Conservation (phyloP, 2,797 vertebrate genomes). For the Enteromius afrohamiltoni region DNA sequence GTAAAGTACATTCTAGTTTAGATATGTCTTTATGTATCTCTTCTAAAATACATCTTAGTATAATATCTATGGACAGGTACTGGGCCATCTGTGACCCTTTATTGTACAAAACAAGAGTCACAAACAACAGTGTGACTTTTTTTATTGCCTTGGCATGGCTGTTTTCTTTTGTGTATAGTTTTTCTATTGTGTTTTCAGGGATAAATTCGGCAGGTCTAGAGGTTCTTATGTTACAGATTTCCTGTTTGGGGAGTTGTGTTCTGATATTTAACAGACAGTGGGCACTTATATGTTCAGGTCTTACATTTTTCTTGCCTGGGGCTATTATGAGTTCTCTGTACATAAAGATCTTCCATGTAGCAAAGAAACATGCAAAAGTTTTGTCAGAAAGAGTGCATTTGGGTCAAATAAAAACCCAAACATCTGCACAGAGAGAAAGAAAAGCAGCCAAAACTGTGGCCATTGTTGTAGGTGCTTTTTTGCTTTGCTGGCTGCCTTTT, state of each 20-base stretch:
- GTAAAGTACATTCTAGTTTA: constrained; percentile 45
- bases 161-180: constrained; percentile 52
- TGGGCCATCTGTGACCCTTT: constrained; percentile 59
- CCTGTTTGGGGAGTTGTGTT: constrained; percentile 54
- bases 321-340: constrained; percentile 60
- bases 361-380: constrained; percentile 55
- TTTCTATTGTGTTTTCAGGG: constrained; percentile 56
- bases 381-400: constrained; percentile 41
- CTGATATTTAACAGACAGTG: constrained; percentile 50
- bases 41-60: constrained; percentile 46
- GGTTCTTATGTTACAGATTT: constrained; percentile 6
- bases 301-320: constrained; percentile 57
- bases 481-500: constrained; percentile 61
- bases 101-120: constrained; percentile 52
- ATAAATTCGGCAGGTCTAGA: constrained; percentile 51
- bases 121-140: constrained; percentile 9
- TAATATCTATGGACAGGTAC: constrained; percentile 57
- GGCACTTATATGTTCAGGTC: constrained; percentile 20
- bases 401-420: constrained; percentile 18
- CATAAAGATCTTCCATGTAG: constrained; percentile 47
- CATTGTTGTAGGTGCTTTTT: constrained; percentile 58
- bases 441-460: constrained; percentile 62
- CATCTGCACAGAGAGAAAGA: constrained; percentile 50
- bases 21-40: constrained; percentile 39
- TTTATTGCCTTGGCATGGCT: constrained; percentile 54